Evolutionary conservation across 1,140 invertebrate genomes (phyloP).

Genomic region (Steinernema khuongi): DNA sequence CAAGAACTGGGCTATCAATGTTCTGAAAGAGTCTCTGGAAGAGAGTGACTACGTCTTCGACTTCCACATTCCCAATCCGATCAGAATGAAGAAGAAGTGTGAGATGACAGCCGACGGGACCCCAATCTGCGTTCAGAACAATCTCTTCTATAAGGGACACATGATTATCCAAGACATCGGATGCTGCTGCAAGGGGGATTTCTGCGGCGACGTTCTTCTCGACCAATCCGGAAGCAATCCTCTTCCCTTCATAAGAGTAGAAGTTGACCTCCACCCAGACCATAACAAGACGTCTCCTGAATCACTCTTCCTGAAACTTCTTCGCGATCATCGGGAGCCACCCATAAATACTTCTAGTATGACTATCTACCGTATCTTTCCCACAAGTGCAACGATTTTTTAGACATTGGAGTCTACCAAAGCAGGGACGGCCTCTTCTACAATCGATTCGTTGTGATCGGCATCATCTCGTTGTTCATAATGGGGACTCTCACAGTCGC

Average conservation of each 20-base stretch:
- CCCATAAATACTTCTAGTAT: not conserved
- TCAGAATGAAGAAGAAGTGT: slow-evolving; percentile 13
- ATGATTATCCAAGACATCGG: slow-evolving; percentile 17
- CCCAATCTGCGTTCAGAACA: slow-evolving; percentile 11
- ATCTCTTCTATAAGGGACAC: slow-evolving; percentile 7
- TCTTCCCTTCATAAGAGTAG: slow-evolving; percentile 13
- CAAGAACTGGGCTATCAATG: slow-evolving; percentile 12
- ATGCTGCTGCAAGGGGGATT: slow-evolving; percentile 24
- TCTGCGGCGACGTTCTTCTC: slow-evolving; percentile 22
- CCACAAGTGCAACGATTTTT: not conserved
- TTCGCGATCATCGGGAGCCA: not conserved
- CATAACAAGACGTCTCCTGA: not conserved
- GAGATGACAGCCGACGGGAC: not conserved
- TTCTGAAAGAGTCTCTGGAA: not conserved
- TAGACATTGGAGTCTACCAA: no score
- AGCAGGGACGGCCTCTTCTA: not conserved
- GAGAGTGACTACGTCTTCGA: slow-evolving; percentile 4
- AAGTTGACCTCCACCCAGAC: slow-evolving; percentile 2
- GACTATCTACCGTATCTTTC: not conserved
- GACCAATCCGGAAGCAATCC: slow-evolving; percentile 23
- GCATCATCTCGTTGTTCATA: not conserved
- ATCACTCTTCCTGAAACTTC: not conserved
- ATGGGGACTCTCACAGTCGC: not conserved
- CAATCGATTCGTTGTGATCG: not conserved
- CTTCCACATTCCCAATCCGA: slow-evolving; percentile 16